phyloP scores from a whole-genome alignment of 2,888 invertebrate species.

The Ligdia adustata region DNA sequence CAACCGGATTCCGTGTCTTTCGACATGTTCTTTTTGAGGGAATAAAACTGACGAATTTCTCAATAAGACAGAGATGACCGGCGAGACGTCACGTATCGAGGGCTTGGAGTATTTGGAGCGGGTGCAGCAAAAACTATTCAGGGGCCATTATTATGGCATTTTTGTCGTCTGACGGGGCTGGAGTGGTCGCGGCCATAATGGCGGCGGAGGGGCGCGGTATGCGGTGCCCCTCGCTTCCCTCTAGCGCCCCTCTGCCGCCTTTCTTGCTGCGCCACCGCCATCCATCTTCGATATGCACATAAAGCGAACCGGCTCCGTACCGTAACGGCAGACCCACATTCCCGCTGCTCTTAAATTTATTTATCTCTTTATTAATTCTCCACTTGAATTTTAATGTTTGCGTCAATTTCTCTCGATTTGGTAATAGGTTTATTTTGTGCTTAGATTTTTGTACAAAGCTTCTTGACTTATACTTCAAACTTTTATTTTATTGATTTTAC shows the following conservation, averaged over 20 bases:
- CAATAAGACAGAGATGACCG: conserved; percentile 82
- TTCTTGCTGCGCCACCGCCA: conserved; percentile 62
- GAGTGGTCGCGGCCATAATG: conserved; percentile 79
- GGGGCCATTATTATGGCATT: conserved; percentile 84
- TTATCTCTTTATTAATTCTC: conserved; percentile 83
- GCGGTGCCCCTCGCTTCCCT: conserved; percentile 40
- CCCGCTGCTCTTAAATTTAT: conserved; percentile 81
- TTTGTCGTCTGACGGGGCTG: conserved; percentile 83
- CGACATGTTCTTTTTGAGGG: conserved; percentile 69
- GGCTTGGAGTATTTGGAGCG: conserved; percentile 78
- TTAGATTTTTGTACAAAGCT: conserved; percentile 25
- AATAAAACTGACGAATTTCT: conserved; percentile 84
- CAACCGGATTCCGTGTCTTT: conserved; percentile 78
- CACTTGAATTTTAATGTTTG: conserved; percentile 75
- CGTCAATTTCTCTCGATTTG: conserved; percentile 47
- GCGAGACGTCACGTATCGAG: conserved; percentile 77
- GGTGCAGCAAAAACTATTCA: conserved; percentile 81
- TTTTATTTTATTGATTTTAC: too few relatives aligned
- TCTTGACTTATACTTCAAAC: too few relatives aligned
- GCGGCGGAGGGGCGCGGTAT: conserved; percentile 56
- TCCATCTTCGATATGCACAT: conserved; percentile 84
- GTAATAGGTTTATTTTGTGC: conserved; percentile 23
- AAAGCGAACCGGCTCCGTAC: conserved; percentile 80
- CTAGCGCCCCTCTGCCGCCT: conserved; percentile 39
- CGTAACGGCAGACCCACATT: conserved; percentile 81